Evolutionary conservation across 2,888 invertebrate genomes (phyloP).

Genomic region (Drosophila macrospina): DNA sequence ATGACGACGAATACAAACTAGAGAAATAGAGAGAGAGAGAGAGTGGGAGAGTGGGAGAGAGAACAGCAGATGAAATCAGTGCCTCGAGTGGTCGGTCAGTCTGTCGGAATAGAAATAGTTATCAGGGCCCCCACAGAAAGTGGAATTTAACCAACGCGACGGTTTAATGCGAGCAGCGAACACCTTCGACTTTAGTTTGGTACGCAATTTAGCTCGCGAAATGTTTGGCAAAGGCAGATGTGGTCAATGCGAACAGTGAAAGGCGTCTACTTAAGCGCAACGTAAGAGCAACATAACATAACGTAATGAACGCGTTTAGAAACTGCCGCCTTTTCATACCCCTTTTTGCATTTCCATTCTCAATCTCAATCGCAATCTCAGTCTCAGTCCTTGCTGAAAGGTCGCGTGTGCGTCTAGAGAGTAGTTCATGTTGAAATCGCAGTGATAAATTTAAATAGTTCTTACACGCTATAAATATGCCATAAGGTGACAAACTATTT

Average conservation of each 20-base stretch:
- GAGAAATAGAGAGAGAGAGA: background rate
- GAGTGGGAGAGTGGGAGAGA: background rate
- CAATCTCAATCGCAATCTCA: background rate
- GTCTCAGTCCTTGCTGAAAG: constrained; percentile 16
- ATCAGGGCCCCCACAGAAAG: constrained; percentile 26
- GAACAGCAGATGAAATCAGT: constrained; percentile 28
- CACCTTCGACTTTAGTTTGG: constrained; percentile 13
- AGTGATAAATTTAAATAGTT: constrained; percentile 35
- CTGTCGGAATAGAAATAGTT: constrained; percentile 18
- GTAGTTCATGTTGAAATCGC: background rate
- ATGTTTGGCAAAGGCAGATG: constrained; percentile 43
- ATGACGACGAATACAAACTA: constrained; percentile 8
- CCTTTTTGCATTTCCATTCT: background rate
- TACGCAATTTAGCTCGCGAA: constrained; percentile 22
- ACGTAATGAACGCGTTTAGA: constrained; percentile 28
- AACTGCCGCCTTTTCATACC: background rate
- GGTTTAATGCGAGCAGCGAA: constrained; percentile 19
- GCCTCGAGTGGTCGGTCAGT: constrained; percentile 40
- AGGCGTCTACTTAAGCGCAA: constrained; percentile 34
- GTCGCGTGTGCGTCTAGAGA: constrained; percentile 6
- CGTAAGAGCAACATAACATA: constrained; percentile 36
- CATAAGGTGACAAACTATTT: constrained; percentile 32
- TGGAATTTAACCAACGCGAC: constrained; percentile 26
- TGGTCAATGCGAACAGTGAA: constrained; percentile 23
- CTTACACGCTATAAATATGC: constrained; percentile 27